Evolutionary conservation across 2,113 vertebrate genomes (phyloP).

Genomic region (Rallus limicola): DNA sequence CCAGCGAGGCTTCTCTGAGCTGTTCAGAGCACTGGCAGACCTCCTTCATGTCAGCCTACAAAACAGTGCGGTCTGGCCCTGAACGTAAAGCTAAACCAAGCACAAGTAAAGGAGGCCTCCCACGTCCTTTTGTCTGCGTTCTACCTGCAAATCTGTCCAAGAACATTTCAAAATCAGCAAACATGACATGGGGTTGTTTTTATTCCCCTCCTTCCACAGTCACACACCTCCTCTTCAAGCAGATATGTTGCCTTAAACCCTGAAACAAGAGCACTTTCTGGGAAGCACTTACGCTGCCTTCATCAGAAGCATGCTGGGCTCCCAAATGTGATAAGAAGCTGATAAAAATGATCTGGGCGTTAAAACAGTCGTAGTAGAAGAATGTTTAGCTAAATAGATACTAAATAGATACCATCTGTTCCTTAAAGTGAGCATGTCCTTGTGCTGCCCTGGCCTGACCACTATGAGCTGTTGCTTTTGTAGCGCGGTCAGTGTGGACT

Average conservation of each 20-base stretch:
- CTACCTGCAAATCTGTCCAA: constrained; percentile 55
- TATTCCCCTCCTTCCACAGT: neutral
- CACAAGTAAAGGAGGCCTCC: constrained; percentile 8
- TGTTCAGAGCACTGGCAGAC: neutral
- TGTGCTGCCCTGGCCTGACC: constrained; percentile 30
- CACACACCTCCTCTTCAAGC: constrained; percentile 53
- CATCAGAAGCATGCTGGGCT: constrained; percentile 53
- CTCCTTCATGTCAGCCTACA: neutral
- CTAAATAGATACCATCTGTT: constrained; percentile 72
- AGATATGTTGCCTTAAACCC: constrained; percentile 56
- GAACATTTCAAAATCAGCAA: constrained; percentile 63
- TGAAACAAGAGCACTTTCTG: constrained; percentile 44
- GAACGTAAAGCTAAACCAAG: neutral
- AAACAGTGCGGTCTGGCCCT: neutral
- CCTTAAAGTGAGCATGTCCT: constrained; percentile 22
- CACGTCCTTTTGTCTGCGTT: constrained; percentile 2
- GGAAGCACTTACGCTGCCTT: constrained; percentile 49
- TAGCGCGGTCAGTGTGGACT: neutral
- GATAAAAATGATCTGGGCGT: constrained; percentile 60
- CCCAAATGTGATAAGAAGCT: constrained; percentile 67
- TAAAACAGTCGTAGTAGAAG: constrained; percentile 55
- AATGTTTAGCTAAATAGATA: constrained; percentile 67
- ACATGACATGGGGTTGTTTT: constrained; percentile 50
- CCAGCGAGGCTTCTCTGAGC: neutral
- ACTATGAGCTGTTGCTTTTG: constrained; percentile 34